Evolutionary conservation across 1,140 invertebrate species (phyloP).

Genomic region (Acyrthosiphon pisum): DNA sequence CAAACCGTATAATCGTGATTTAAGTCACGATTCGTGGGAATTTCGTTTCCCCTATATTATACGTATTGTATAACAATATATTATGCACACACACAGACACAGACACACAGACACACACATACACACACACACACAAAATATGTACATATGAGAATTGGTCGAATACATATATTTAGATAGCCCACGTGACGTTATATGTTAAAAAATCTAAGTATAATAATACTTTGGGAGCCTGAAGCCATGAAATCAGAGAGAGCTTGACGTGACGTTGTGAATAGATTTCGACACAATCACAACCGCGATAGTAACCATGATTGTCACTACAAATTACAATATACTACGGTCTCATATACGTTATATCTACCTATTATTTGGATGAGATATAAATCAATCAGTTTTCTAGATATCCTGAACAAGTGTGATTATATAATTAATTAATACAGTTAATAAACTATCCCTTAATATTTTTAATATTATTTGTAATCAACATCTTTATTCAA

Average conservation of each 20-base stretch:
- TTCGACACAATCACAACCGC: background rate
- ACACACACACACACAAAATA: background rate
- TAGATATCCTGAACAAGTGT: background rate
- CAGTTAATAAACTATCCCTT: too few species aligned
- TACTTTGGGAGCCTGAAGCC: background rate
- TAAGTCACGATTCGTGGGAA: conserved; percentile 39
- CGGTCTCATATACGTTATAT: too few species aligned
- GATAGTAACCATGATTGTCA: background rate
- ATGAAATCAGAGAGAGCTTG: background rate
- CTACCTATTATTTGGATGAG: too few species aligned
- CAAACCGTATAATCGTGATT: conserved; percentile 14
- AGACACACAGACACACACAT: too few species aligned
- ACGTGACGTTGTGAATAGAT: background rate
- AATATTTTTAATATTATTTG: too few species aligned
- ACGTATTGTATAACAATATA: background rate
- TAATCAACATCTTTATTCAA: too few species aligned
- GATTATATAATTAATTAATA: too few species aligned
- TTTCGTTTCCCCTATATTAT: conserved; percentile 23
- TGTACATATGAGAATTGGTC: background rate
- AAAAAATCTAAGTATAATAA: too few species aligned
- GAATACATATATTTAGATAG: background rate
- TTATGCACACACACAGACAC: background rate
- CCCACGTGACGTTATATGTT: background rate
- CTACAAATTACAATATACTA: background rate
- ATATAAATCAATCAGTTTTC: background rate